Base-by-base conservation (phyloP, 2,888 invertebrate genomes). In the Abscondita cerata region DNA sequence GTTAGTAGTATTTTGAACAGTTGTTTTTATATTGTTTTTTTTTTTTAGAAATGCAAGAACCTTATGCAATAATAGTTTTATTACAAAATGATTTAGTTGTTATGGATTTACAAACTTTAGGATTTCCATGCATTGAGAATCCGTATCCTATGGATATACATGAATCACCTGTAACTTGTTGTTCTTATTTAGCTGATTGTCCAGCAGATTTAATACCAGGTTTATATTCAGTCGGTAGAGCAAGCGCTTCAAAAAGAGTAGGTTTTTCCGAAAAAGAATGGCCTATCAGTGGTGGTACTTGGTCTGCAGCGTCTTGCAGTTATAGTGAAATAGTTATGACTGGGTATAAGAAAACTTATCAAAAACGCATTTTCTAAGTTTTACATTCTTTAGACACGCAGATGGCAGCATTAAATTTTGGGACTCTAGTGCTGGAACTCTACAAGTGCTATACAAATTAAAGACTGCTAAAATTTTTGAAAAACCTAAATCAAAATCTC, bases 131-230 rank as follows among this genome's bases (percentile, higher is more conserved):
- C 83, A 95, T 98, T 84, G 98, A 98, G 83, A 98, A 98, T 85
- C 99, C 98, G 44, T 98, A 99, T 84, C 96, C 98, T 66, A 98
- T 99, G 97, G 98, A 99, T 83, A 87, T 99, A 72, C 98, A 99
- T 85, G 98, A 99, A 84, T 96, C 97, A 53, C 94, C 98, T 16
- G 98, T 99, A 76, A 98, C 98, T 59, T 95, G 94, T 83, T 95
- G 97, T 82, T 89, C 92, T 62, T 99, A 99, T 85, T 89, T 97
- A 80, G 96, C 97, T 58, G 98, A 99, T 84, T 98, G 98, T 81
- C 98, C 98, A 44, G 93, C 94, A 64, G 98, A 99, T 83, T 86
- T 99, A 79, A 96, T 98, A 78, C 97, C 98, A 61, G 98, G 98
- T 70, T 93, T 98, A 81, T 98, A 98, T 84, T 95, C 96, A 50